These are phyloP conservation scores for Thera obeliscata DNA, from an alignment of 2,888 invertebrate genomes.

Conservation along the genomic window DNA sequence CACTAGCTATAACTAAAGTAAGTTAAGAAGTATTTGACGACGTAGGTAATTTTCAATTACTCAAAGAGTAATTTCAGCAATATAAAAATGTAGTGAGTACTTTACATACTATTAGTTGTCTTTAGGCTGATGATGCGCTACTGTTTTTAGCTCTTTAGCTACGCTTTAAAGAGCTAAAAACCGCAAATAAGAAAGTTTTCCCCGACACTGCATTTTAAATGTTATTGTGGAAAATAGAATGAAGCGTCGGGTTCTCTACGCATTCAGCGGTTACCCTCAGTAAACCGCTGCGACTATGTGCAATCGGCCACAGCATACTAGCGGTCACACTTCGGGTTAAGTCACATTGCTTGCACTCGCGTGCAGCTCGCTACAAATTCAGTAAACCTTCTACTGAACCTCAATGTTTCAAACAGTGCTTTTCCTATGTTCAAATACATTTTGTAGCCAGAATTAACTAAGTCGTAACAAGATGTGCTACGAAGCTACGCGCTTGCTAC, in stretches of 20 bases:
- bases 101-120: too few relatives aligned
- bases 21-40: too few relatives aligned
- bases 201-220: constrained; percentile 7
- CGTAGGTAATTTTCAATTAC: too few relatives aligned
- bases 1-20: too few relatives aligned
- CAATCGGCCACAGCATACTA: constrained; percentile 8
- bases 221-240: constrained; percentile 6
- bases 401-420: not conserved
- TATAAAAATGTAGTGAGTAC: too few relatives aligned
- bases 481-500: constrained; percentile 18
- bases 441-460: not conserved
- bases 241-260: constrained; percentile 4
- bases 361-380: not conserved
- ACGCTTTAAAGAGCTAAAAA: not conserved
- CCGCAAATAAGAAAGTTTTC: not conserved
- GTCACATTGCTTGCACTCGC: constrained; percentile 1
- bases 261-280: constrained; percentile 7
- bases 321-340: constrained; percentile 6
- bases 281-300: constrained; percentile 4
- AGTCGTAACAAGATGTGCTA: constrained; percentile 7
- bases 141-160: too few relatives aligned
- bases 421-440: not conserved
- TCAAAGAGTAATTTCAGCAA: too few relatives aligned
- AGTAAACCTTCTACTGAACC: not conserved
- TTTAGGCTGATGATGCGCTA: too few relatives aligned